Percentiles rank a stretch among this genome's conserved stretches.
Conservation (phyloP, 2,113 vertebrate genomes). For the Monarcha castaneiventris region DNA sequence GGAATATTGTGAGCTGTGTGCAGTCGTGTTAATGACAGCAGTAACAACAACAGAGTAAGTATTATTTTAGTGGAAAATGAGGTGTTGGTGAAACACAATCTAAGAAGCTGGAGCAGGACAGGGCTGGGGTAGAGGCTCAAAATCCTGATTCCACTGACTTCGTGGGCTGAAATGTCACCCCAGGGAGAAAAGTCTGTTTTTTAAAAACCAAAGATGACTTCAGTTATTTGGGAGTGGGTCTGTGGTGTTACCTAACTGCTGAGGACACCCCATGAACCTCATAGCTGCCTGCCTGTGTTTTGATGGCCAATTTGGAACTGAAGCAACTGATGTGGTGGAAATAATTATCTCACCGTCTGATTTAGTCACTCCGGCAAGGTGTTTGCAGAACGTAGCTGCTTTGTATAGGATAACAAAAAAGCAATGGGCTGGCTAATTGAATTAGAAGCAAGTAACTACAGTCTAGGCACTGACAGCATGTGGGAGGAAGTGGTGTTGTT, state of each 20-base stretch:
- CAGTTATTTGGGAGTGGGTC: neutral
- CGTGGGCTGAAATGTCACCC: neutral
- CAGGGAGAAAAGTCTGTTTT: neutral
- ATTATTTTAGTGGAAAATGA: neutral
- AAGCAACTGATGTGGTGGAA: conserved; percentile 58
- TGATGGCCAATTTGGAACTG: conserved; percentile 11
- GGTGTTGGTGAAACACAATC: neutral
- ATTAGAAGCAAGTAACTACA: conserved; percentile 34
- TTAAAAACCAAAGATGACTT: neutral
- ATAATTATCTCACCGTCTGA: conserved; percentile 51
- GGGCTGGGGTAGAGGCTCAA: neutral
- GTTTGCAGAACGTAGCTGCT: neutral
- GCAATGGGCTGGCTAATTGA: conserved; percentile 42
- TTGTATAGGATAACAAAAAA: conserved; percentile 30
- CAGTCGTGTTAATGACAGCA: neutral
- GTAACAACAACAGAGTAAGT: neutral
- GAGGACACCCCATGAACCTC: neutral
- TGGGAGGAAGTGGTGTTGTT: conserved; percentile 79
- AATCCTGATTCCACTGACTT: neutral
- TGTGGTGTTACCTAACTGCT: neutral
- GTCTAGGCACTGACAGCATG: conserved; percentile 65
- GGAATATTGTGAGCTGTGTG: neutral
- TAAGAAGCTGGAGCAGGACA: neutral
- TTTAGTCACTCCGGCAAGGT: conserved; percentile 6
- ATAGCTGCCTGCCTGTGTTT: neutral